Evolutionary conservation across 2,888 invertebrate species (phyloP).

Genomic region (Brachylomia viminalis): DNA sequence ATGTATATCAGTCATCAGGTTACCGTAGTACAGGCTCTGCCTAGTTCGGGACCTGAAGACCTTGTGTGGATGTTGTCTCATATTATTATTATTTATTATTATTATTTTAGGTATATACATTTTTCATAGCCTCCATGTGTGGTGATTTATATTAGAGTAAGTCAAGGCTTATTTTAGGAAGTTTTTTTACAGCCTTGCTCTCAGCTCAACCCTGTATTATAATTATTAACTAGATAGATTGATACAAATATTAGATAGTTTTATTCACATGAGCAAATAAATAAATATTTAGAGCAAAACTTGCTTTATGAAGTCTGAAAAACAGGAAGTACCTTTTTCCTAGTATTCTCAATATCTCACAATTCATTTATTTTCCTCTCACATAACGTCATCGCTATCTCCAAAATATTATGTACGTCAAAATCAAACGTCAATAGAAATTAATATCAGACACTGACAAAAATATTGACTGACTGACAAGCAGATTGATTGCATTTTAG

Average conservation of each 20-base stretch:
- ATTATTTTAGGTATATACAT: too few relatives aligned
- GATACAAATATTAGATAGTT: neutral
- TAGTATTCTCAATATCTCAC: neutral
- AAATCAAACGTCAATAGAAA: slow-evolving; percentile 63
- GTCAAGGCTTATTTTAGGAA: too few relatives aligned
- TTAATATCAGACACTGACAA: slow-evolving; percentile 71
- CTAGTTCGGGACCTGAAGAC: too few relatives aligned
- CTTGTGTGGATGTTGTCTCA: too few relatives aligned
- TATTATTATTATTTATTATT: too few relatives aligned
- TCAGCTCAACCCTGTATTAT: too few relatives aligned
- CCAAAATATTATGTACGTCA: slow-evolving; percentile 54
- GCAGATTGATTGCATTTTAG: slow-evolving; percentile 76
- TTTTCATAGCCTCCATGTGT: too few relatives aligned
- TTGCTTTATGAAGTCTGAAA: neutral
- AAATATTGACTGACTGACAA: slow-evolving; percentile 73
- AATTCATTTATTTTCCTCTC: neutral
- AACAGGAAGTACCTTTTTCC: neutral
- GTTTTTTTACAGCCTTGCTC: too few relatives aligned
- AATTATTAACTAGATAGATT: too few relatives aligned
- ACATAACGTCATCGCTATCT: neutral
- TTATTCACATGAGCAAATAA: neutral
- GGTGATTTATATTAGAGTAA: too few relatives aligned
- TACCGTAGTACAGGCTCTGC: too few relatives aligned
- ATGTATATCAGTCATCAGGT: too few relatives aligned
- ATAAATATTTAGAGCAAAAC: neutral